These are phyloP conservation scores for Semnornis frantzii DNA, from an alignment of 2,113 vertebrate genomes.

Conservation along the genomic window DNA sequence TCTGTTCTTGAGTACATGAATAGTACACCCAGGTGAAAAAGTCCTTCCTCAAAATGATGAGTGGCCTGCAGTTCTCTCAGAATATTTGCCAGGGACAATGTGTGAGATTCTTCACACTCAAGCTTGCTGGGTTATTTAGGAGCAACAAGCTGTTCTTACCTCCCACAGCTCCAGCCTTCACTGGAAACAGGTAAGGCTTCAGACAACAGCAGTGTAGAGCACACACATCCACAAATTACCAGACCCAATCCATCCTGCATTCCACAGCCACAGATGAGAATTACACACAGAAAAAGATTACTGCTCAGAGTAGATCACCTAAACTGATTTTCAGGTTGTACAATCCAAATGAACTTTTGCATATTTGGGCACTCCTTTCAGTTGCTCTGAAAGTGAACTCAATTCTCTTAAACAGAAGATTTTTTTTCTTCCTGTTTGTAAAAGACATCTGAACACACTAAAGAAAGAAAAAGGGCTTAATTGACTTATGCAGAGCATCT, in stretches of 20 bases:
- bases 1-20: not conserved
- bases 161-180: not conserved
- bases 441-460: no score
- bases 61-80: not conserved
- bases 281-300: not conserved
- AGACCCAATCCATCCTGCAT: not conserved
- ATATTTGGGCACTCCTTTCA: not conserved
- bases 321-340: not conserved
- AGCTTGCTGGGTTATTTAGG: accelerated
- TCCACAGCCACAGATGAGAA: accelerated
- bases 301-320: not conserved
- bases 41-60: not conserved
- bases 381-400: not conserved
- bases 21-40: not conserved
- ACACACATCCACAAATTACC: not conserved
- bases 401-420: not conserved
- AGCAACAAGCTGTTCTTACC: not conserved
- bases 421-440: not conserved
- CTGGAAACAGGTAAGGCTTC: not conserved
- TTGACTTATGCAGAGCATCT: no score
- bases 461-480: no score
- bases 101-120: not conserved
- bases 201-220: not conserved
- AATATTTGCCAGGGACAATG: not conserved
- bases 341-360: not conserved